Evolutionary conservation across 1,140 invertebrate genomes (phyloP), one percentile per base, ranked within the genome.

Genomic region (Drosophila orosa): DNA sequence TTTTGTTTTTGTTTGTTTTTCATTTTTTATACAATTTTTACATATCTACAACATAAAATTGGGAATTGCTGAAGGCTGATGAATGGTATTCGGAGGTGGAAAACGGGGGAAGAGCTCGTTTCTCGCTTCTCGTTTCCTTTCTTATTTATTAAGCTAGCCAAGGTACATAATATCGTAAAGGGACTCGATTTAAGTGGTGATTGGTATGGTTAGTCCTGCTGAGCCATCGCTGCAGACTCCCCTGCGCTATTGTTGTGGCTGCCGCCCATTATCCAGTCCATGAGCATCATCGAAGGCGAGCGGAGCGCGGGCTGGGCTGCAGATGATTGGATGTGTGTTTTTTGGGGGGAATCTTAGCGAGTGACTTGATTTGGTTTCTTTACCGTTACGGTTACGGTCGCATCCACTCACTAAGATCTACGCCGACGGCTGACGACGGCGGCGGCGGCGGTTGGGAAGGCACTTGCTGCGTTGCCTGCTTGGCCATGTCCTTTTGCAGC

Each of bases 231-330:
- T 9, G n/a, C 35, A 5, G 33, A 3, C 25, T 79, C 82, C 3
- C 77, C 68, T 8, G 80, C 77, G 42, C 13, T 58, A 29, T 67
- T 82, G 12, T 76, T 90, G 54, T 78, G 84, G 31, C 74, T 90
- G 48, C 94, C 95, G 61, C 96, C 96, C 94, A 95, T 95, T 52
- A 96, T 92, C 96, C 96, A 96, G 91, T 96, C 96, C 75, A 96
- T 92, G 19, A 96, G 93, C 56, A 96, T 95, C 74, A 95, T 96
- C 56, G 95, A 95, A 45, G 96, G 95, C 86, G 95, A 96, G 91
- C 96, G 95, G 9, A 69, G 47, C 19, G 94, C 94, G 87, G 96
- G 94, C 80, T 95, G 95, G 90, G 95, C 95, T 96, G 71, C 9
- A 56, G 55, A 71, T 57, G 35, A 27, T 31, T 22, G 42, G 12